Evolutionary conservation across 1,140 invertebrate genomes (phyloP), one percentile per base, ranked within the genome.

Genomic region (Pogonomyrmex californicus): DNA sequence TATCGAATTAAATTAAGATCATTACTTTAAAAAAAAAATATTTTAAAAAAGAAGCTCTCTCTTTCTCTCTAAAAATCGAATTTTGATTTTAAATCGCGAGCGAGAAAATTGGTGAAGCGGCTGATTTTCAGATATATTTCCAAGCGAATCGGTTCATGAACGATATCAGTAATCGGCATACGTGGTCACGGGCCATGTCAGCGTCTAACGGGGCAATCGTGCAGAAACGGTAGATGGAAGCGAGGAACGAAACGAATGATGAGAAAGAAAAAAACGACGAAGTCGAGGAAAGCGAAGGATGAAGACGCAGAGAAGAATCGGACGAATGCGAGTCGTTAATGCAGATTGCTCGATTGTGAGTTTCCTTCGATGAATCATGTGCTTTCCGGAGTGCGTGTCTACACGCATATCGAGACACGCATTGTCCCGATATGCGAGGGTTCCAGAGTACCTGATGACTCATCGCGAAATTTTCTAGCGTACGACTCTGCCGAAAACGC

Each of bases 341-440:
- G 91, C 87, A 92, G 87, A 91, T 92, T 89, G 87, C 56, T 51
- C 44, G 88, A 87, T 85, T 86, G 88, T 76, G 17, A 77, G 86
- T 58, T 68, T 85, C 82, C 65, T 58, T 88, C 77, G 90, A 93
- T 94, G 93, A 94, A 91, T 94, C 93, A 93, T 91, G 88, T 92
- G 81, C 75, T 90, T 93, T 92, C 93, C 92, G 89, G 91, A 92
- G 87, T 93, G 93, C 91, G 92, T 93, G 90, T 91, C 81, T 75
- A 79, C 92, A 92, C 88, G 92, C 92, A 91, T 87, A 91, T 88
- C 70, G 87, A 90, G 78, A 70, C 33, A 56, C 30, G 54, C 73
- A 86, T 90, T 82, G 76, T 58, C 23, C 23, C 23, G 23, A 23
- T 23, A 23, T 23, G 23, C 70, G 47, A 51, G 66, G 73, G 49